Conservation (phyloP, 2,113 vertebrate genomes). For the Neopipo cinnamomea region DNA sequence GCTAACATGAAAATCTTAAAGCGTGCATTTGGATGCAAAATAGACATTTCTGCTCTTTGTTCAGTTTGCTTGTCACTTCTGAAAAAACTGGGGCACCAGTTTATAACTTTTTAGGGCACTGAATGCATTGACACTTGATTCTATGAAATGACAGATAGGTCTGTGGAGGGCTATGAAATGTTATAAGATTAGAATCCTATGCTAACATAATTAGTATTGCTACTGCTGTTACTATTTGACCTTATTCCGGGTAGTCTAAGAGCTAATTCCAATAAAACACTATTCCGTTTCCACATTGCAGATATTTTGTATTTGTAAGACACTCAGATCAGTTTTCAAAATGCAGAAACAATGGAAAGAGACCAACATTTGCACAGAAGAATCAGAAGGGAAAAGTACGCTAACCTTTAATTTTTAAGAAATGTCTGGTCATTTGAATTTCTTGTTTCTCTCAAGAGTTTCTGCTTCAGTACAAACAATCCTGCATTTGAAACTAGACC, state of each 20-base stretch:
- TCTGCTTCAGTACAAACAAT: not conserved
- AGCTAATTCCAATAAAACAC: not conserved
- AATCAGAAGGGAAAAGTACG: not conserved
- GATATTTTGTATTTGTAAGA: not conserved
- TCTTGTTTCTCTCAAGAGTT: not conserved
- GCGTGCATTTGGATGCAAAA: not conserved
- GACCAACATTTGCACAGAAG: not conserved
- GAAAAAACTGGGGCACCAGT: not conserved
- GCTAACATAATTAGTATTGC: not conserved
- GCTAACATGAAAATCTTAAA: not conserved
- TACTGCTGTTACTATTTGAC: not conserved
- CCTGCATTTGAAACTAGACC: not conserved
- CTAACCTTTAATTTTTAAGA: conserved; percentile 9
- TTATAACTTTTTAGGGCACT: not conserved
- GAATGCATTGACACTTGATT: not conserved
- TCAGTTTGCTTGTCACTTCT: not conserved
- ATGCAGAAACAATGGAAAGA: not conserved
- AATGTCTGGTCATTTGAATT: not conserved
- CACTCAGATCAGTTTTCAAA: not conserved
- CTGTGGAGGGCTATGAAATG: not conserved
- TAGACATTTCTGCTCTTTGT: not conserved
- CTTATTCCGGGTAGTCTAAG: not conserved
- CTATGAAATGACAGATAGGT: not conserved
- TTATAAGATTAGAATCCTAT: not conserved
- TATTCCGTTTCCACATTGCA: not conserved